These are phyloP conservation scores for Sarotherodon lohbergeri DNA, from an alignment of 2,113 vertebrate genomes.

Conservation along the genomic window DNA sequence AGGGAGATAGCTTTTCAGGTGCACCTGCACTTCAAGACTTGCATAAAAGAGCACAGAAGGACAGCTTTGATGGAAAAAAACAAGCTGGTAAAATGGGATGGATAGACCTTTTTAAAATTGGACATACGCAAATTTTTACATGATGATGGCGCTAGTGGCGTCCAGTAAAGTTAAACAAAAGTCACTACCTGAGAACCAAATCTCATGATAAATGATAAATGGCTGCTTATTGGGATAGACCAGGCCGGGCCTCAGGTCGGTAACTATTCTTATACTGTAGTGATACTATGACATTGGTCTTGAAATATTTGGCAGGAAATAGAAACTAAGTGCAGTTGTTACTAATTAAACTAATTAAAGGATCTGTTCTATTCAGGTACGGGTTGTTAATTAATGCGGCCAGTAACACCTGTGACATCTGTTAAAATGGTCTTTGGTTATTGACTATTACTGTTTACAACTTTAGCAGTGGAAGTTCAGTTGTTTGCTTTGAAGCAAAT, in stretches of 20 bases:
- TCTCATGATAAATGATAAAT: not conserved
- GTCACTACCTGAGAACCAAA: not conserved
- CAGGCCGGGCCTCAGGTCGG: not conserved
- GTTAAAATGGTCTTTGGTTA: not conserved
- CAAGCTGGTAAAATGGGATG: not conserved
- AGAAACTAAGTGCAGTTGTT: not conserved
- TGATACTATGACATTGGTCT: not conserved
- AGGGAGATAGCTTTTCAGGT: not conserved
- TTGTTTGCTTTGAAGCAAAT: not conserved
- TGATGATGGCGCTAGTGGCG: rapidly evolving
- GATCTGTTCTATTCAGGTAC: not conserved
- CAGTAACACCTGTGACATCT: not conserved
- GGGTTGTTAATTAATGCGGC: not conserved
- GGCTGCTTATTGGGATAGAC: not conserved
- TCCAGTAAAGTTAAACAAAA: not conserved
- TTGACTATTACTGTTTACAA: not conserved
- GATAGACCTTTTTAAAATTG: not conserved
- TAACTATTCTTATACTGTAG: not conserved
- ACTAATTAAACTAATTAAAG: not conserved
- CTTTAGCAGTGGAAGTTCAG: not conserved
- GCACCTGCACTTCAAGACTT: slow-evolving; percentile 6
- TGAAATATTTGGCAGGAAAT: not conserved
- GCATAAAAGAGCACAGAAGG: not conserved
- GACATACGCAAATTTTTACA: not conserved
- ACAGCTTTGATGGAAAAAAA: not conserved